Evolutionary conservation across 2,113 vertebrate genomes (phyloP).

Genomic region (Hepsetus odoe): DNA sequence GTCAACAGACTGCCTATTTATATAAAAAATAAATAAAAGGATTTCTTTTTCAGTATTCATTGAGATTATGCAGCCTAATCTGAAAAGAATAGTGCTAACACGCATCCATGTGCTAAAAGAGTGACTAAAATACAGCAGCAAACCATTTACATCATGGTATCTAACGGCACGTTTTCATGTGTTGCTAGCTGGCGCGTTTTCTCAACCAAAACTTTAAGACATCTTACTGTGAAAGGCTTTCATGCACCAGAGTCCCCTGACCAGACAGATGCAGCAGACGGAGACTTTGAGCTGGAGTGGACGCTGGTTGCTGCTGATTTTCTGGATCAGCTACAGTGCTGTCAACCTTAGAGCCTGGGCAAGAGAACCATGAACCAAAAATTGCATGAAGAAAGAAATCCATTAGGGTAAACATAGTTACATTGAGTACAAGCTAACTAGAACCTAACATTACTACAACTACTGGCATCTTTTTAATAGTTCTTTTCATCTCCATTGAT

Average conservation of each 20-base stretch:
- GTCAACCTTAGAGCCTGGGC: conserved; percentile 68
- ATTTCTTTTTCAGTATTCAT: not conserved
- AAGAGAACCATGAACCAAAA: not conserved
- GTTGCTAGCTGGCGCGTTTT: not conserved
- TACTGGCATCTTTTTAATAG: no score
- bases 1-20: conserved; percentile 82
- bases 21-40: conserved; percentile 1
- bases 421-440: no score
- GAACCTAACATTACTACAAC: no score
- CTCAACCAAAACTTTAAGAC: not conserved
- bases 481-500: no score
- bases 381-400: no score
- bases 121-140: no score
- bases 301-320: conserved; percentile 61
- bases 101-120: not conserved
- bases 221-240: conserved; percentile 84
- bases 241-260: conserved; percentile 78
- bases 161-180: no score
- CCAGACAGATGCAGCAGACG: conserved; percentile 89
- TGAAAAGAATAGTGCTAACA: not conserved
- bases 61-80: not conserved
- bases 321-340: conserved; percentile 74
- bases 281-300: conserved; percentile 82
- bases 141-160: not conserved
- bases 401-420: not conserved